Evolutionary conservation across 2,113 vertebrate species (phyloP).

Genomic region (Aythya baeri): DNA sequence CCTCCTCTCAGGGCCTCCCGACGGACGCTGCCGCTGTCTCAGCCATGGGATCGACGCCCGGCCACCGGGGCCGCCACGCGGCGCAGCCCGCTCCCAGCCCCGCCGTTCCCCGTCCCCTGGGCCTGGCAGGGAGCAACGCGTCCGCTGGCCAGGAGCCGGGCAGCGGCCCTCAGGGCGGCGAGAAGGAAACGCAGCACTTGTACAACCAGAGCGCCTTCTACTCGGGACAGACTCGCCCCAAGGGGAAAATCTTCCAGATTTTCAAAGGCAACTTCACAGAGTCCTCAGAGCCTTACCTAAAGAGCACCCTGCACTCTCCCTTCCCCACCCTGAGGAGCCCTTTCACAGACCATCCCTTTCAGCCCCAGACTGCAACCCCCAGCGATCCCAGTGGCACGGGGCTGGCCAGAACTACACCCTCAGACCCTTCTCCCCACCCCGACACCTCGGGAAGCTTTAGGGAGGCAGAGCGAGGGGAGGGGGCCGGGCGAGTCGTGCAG

Average conservation of each 20-base stretch:
- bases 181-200: conserved; percentile 63
- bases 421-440: conserved; percentile 7
- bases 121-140: conserved; percentile 32
- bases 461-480: conserved; percentile 13
- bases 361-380: conserved; percentile 43
- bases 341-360: conserved; percentile 54
- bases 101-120: conserved; percentile 15
- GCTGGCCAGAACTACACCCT: conserved; percentile 68
- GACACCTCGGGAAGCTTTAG: conserved; percentile 63
- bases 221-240: conserved; percentile 69
- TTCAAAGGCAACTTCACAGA: conserved; percentile 78
- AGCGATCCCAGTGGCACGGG: conserved; percentile 69
- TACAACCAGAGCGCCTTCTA: conserved; percentile 72
- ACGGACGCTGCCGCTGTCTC: conserved; percentile 77
- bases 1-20: conserved; percentile 76
- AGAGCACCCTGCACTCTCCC: conserved; percentile 64
- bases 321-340: conserved; percentile 65
- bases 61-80: conserved; percentile 24
- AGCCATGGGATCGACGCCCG: conserved; percentile 72
- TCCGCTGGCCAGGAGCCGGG: background rate
- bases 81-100: conserved; percentile 27
- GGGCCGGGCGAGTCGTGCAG: background rate
- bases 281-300: conserved; percentile 64
- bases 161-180: background rate
- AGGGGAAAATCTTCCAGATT: conserved; percentile 72